Percentiles rank a stretch among this genome's conserved stretches.
Evolutionary conservation across 1,140 invertebrate genomes (phyloP).

Genomic region (Mercenaria mercenaria): DNA sequence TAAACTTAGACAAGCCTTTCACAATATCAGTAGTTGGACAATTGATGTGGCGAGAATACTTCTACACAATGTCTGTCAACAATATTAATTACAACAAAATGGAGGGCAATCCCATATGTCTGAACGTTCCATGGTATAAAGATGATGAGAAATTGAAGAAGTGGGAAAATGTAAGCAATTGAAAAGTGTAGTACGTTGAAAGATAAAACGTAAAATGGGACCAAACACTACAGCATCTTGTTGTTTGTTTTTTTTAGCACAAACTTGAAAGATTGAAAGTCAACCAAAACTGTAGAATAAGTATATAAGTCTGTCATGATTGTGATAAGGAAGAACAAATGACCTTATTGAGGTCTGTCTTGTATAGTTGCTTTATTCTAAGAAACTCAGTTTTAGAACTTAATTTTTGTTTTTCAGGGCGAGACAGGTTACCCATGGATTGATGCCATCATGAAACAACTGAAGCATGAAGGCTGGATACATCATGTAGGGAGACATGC

Average conservation of each 20-base stretch:
- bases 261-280: no score
- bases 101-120: slow-evolving; percentile 95
- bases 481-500: slow-evolving; percentile 91
- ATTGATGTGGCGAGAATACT: slow-evolving; percentile 96
- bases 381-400: no score
- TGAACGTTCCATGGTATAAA: slow-evolving; percentile 96
- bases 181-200: no score
- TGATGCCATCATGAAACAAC: slow-evolving; percentile 90
- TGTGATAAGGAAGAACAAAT: no score
- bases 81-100: slow-evolving; percentile 96
- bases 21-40: slow-evolving; percentile 88
- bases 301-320: no score
- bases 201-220: no score
- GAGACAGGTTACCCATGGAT: slow-evolving; percentile 85
- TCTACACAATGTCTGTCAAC: slow-evolving; percentile 95
- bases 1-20: slow-evolving; percentile 20
- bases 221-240: no score
- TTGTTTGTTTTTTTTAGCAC: no score
- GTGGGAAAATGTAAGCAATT: slow-evolving; percentile 93
- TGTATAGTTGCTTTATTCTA: no score
- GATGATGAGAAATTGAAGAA: slow-evolving; percentile 93
- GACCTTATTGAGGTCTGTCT: no score
- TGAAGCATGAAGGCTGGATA: slow-evolving; percentile 90
- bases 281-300: no score
- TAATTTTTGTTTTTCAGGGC: slow-evolving; percentile 75